Conservation (phyloP, 2,888 invertebrate species). For the Camponotus fellah region DNA sequence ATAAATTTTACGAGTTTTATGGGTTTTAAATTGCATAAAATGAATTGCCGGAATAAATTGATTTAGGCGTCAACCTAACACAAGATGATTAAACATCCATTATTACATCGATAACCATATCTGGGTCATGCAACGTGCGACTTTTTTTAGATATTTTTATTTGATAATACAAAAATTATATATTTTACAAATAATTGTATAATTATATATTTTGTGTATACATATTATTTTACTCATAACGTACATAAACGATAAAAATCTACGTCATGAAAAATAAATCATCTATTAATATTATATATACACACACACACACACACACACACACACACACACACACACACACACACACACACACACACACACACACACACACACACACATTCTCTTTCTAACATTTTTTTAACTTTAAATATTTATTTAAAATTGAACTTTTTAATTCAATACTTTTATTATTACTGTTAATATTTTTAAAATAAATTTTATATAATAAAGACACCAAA, state of each 20-base stretch:
- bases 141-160: slow-evolving; percentile 25
- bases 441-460: neutral
- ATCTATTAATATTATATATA: too few species aligned
- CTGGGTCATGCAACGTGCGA: slow-evolving; percentile 28
- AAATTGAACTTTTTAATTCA: neutral
- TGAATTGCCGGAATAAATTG: slow-evolving; percentile 39
- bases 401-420: slow-evolving; percentile 1
- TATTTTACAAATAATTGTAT: slow-evolving; percentile 26
- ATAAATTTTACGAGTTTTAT: neutral
- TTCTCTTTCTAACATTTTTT: neutral
- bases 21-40: slow-evolving; percentile 22
- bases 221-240: neutral
- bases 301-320: neutral
- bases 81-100: slow-evolving; percentile 20
- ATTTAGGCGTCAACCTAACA: slow-evolving; percentile 19
- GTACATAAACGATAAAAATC: too few species aligned
- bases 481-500: neutral
- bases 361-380: neutral
- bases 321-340: neutral
- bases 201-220: neutral
- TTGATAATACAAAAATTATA: neutral
- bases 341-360: too few species aligned
- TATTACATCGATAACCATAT: slow-evolving; percentile 39
- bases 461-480: neutral
- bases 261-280: too few species aligned